Base-by-base conservation (phyloP, 30 jellyfish, hydroid and myxozoan genomes). In the Morbakka virulenta region DNA sequence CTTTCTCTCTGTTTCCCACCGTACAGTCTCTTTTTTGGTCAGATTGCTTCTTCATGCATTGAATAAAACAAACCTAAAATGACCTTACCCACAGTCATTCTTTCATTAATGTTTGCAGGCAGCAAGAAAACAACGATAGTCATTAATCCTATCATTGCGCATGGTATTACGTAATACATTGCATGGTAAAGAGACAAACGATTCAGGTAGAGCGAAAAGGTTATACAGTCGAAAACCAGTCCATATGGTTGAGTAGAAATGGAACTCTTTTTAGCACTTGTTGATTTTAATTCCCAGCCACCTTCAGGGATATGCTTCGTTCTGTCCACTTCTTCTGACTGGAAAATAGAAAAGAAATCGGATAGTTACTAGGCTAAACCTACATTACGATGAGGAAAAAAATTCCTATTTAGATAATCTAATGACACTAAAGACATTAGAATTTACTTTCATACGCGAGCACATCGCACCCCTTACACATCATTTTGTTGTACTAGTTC, bases 31-130 rank as follows among this genome's bases (percentile, higher is more conserved):
- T n/a, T n/a, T n/a, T n/a, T n/a, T n/a, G n/a, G n/a, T n/a, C n/a
- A n/a, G n/a, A n/a, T n/a, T n/a, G n/a, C n/a, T n/a, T n/a, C n/a
- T n/a, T n/a, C n/a, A n/a, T n/a, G n/a, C n/a, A n/a, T n/a, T n/a
- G n/a, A n/a, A n/a, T n/a, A n/a, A n/a, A n/a, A n/a, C n/a, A n/a
- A n/a, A n/a, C n/a, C n/a, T n/a, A n/a, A n/a, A n/a, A n/a, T n/a
- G n/a, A n/a, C n/a, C 95, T 25, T 52, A 84, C 95, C 95, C 24
- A 84, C 95, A 13, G 95, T 84, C 95, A 84, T 84, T 74, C 95
- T 52, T 47, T 84, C 95, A 74, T 84, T 84, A 84, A 84, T 84
- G 77, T 75, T 84, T 52, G 76, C 87, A 9, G 95, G 95, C 82
- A 84, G 81, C 3, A 73, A 53, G 65, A 84, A 84, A 57, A 84